These are phyloP conservation scores for Zalophus californianus DNA, from an alignment of 2,797 vertebrate species.

Conservation along the genomic window DNA sequence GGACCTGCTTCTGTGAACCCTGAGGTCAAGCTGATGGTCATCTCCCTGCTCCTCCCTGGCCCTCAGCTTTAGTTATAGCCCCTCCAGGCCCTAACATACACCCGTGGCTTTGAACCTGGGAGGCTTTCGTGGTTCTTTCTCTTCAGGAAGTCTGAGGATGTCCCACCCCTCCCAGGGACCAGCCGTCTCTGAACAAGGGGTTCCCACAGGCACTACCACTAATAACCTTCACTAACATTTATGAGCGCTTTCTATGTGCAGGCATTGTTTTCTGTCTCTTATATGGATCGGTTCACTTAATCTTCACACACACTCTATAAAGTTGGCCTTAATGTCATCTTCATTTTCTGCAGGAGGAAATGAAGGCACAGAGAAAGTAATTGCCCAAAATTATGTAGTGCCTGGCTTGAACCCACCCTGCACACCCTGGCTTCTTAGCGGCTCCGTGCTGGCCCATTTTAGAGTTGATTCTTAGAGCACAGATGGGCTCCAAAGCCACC, in stretches of 20 bases:
- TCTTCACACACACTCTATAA: neutral
- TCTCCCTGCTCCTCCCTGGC: neutral
- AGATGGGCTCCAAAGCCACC: neutral
- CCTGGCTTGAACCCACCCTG: neutral
- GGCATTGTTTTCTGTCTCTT: neutral
- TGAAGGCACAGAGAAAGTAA: neutral
- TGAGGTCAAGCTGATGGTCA: neutral
- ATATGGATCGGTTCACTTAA: neutral
- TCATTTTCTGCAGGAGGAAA: slow-evolving; percentile 16
- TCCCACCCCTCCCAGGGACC: neutral
- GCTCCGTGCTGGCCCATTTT: neutral
- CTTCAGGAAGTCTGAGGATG: neutral
- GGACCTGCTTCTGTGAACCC: neutral
- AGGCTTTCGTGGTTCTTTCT: neutral
- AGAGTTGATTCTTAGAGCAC: neutral
- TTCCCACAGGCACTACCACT: neutral
- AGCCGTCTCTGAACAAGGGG: neutral
- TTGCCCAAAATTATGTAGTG: neutral
- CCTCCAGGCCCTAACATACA: neutral
- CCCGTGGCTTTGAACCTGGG: neutral
- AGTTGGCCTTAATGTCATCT: neutral
- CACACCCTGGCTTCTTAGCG: neutral
- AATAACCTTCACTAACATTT: neutral
- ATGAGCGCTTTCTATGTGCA: neutral
- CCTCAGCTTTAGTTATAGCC: neutral